These are phyloP conservation scores for Solenopsis fugax DNA, from an alignment of 1,140 invertebrate species.

Conservation along the genomic window DNA sequence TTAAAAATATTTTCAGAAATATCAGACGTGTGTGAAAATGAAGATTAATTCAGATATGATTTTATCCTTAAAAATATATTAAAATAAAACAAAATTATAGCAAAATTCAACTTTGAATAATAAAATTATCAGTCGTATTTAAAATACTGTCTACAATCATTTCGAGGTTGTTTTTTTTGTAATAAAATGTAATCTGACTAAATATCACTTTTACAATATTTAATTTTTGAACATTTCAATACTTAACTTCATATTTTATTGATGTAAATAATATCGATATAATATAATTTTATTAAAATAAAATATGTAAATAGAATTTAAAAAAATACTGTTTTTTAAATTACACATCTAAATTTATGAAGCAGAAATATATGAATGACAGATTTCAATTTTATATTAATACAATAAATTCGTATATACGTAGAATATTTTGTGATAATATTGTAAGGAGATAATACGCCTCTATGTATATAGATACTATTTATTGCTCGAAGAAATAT, in stretches of 20 bases:
- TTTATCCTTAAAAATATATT: not conserved
- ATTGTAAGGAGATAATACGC: not conserved
- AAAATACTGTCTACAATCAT: not conserved
- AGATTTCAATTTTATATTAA: not conserved
- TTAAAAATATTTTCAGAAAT: not conserved
- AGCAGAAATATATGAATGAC: not conserved
- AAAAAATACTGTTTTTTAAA: not conserved
- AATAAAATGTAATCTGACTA: not conserved
- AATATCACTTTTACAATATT: not conserved
- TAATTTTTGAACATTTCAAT: not conserved
- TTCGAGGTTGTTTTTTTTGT: not conserved
- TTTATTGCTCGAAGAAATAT: conserved; percentile 65
- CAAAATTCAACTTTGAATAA: not conserved
- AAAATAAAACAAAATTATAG: not conserved
- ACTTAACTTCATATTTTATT: not conserved
- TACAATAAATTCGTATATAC: not conserved
- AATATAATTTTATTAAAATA: conserved; percentile 6
- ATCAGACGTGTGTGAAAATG: not conserved
- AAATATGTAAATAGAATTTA: not conserved
- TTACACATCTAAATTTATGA: not conserved
- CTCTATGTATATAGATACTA: conserved; percentile 32
- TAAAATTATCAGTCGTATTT: conserved; percentile 9
- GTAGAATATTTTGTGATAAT: not conserved
- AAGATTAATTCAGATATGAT: not conserved
- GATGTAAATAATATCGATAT: not conserved